Conservation (phyloP, 1,140 invertebrate species). For the Ridgeia piscesae region DNA sequence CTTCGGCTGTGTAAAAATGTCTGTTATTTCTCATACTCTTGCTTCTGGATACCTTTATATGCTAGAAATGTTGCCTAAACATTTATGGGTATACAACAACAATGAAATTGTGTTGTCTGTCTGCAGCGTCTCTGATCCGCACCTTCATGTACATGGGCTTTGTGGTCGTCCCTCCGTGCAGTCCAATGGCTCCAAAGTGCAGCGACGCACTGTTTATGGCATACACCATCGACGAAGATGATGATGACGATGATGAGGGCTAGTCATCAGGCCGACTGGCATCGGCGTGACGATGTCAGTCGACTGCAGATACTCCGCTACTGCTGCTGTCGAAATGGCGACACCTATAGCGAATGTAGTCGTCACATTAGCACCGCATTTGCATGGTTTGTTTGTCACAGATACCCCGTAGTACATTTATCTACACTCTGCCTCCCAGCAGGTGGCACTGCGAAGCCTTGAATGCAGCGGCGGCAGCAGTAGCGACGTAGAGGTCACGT, state of each 20-base stretch:
- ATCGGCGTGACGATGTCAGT: background rate
- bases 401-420: background rate
- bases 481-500: background rate
- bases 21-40: background rate
- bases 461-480: background rate
- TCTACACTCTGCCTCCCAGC: background rate
- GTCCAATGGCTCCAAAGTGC: conserved; percentile 67
- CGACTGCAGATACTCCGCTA: background rate
- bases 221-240: conserved; percentile 69
- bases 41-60: background rate
- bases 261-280: background rate
- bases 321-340: background rate
- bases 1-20: too few species aligned
- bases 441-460: background rate
- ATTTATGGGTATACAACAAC: background rate
- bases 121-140: conserved; percentile 77
- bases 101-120: conserved; percentile 19
- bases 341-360: background rate
- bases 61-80: too few species aligned
- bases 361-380: background rate
- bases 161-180: conserved; percentile 77
- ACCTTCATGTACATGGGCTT: conserved; percentile 98
- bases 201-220: conserved; percentile 64
- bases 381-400: background rate
- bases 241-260: conserved; percentile 28